Evolutionary conservation across 2,888 invertebrate genomes (phyloP), one percentile per base, ranked within the genome.

Genomic region (Watsonalla cultraria): DNA sequence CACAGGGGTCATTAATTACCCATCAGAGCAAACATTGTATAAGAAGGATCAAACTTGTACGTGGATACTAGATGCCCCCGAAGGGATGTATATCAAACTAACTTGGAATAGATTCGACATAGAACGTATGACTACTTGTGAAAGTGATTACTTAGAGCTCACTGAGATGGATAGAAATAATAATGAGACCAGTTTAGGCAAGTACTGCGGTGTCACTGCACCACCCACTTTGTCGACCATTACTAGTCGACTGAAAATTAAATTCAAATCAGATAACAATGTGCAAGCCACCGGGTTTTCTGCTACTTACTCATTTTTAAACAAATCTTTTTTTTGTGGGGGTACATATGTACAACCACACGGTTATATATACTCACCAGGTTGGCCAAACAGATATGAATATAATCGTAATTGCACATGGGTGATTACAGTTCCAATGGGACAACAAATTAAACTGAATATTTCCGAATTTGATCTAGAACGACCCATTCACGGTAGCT

Each of bases 1-100:
- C 0, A 86, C 91, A 0, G 95, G 95, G 0, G 80, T 91, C 0
- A 94, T 98, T 54, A 91, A 92, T 34, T 91, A 95, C 53, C 96
- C 97, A 0, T 68, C 76, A 5, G 72, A 65, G 14, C 58, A 51
- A 9, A 37, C 47, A 2, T 58, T 45, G 0, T 93, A 93, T 45
- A 64, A 65, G 14, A 84, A 92, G 54, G 82, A 91, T 35, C 81
- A 92, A 57, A 76, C 70, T 5, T 97, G 97, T 74, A 91, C 84
- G 9, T 98, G 98, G 97, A 83, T 95, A 11, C 92, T 98, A 51
- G 84, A 93, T 61, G 96, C 96, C 0, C 94, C 95, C 0, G 84
- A 86, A 48, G 93, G 93, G 47, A 90, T 92, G 74, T 91, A 93
- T 35, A 92, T 98, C 47, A 92, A 95, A 72, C 76, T 98, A 2